phyloP scores from a whole-genome alignment of 1,140 invertebrate species.

The Dendroctonus ponderosae region DNA sequence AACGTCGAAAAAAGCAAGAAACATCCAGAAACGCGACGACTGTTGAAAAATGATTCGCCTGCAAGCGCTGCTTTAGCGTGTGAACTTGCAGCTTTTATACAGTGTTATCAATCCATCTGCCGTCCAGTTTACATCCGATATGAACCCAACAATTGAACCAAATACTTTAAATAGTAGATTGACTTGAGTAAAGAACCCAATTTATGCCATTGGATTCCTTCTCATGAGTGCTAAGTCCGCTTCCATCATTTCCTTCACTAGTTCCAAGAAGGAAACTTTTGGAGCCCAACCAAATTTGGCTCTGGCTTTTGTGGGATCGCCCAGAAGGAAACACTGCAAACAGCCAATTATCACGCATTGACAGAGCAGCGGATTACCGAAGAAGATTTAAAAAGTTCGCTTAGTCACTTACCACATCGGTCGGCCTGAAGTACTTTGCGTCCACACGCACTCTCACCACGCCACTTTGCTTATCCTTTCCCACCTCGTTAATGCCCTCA shows the following conservation, averaged over 20 bases:
- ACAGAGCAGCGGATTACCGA: background rate
- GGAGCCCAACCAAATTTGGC: slow-evolving; percentile 84
- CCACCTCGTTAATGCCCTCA: slow-evolving; percentile 79
- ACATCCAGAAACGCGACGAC: too few species aligned
- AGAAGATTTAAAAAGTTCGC: background rate
- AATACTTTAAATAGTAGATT: too few species aligned
- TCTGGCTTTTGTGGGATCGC: slow-evolving; percentile 89
- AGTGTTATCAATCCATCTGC: too few species aligned
- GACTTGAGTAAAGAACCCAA: too few species aligned
- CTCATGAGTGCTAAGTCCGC: slow-evolving; percentile 91
- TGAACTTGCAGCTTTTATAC: too few species aligned
- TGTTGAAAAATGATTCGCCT: too few species aligned
- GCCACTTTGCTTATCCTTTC: slow-evolving; percentile 77
- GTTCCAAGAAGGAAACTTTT: slow-evolving; percentile 76
- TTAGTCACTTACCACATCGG: slow-evolving; percentile 87
- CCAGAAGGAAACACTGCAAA: slow-evolving; percentile 79
- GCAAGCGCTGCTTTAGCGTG: too few species aligned
- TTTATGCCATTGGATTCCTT: slow-evolving; percentile 45
- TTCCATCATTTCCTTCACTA: slow-evolving; percentile 97
- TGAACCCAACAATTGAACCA: too few species aligned
- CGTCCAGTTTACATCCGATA: too few species aligned
- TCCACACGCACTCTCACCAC: slow-evolving; percentile 88
- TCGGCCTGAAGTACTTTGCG: slow-evolving; percentile 93
- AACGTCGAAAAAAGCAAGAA: too few species aligned
- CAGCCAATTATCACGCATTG: background rate